These are phyloP conservation scores for Orthonychiurus folsomi DNA, from an alignment of 2,888 invertebrate genomes.

Conservation along the genomic window DNA sequence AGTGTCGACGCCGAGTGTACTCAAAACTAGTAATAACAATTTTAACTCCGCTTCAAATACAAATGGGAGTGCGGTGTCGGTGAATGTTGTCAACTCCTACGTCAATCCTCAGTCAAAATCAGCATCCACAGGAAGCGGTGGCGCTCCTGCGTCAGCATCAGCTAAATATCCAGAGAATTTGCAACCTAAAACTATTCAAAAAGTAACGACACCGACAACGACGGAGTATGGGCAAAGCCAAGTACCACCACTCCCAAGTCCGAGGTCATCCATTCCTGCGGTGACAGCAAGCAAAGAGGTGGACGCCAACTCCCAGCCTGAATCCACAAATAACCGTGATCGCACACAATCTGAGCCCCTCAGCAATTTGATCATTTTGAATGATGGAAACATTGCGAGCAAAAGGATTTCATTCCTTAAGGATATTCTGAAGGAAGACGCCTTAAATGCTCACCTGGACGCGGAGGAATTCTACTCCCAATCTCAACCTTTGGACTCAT, in stretches of 20 bases:
- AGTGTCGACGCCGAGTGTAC: neutral
- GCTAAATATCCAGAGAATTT: neutral
- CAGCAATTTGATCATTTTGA: constrained; percentile 31
- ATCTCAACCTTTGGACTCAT: constrained; percentile 13
- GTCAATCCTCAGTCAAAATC: neutral
- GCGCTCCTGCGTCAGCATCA: neutral
- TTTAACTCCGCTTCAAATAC: neutral
- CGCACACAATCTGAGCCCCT: constrained; percentile 1
- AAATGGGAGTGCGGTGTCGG: neutral
- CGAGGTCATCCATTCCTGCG: neutral
- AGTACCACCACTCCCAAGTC: neutral
- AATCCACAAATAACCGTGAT: neutral
- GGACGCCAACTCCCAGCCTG: neutral
- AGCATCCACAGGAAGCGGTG: neutral
- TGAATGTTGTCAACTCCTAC: neutral
- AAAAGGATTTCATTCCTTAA: constrained; percentile 35
- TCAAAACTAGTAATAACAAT: neutral
- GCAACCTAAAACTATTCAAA: neutral
- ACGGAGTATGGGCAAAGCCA: neutral
- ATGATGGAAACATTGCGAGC: constrained; percentile 32
- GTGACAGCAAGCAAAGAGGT: too few species aligned
- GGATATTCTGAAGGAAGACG: constrained; percentile 30
- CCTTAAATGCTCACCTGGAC: constrained; percentile 8
- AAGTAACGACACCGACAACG: neutral
- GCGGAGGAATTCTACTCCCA: neutral